phyloP scores from a whole-genome alignment of 2,113 vertebrate species.

The Pterocles gutturalis region DNA sequence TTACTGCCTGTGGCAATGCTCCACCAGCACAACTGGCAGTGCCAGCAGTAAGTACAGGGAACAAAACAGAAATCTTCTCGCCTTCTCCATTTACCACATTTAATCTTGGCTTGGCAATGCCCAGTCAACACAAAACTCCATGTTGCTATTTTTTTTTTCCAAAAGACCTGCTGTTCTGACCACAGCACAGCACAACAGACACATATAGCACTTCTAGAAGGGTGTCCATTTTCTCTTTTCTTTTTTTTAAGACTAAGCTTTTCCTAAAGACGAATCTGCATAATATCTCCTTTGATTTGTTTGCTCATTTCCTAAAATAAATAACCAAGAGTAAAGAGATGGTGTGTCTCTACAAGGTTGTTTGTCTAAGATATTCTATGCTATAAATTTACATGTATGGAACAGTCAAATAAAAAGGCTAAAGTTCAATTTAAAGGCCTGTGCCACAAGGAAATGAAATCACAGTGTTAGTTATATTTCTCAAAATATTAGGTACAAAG shows the following conservation, averaged over 20 bases:
- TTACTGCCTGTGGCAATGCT: neutral
- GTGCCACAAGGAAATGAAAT: neutral
- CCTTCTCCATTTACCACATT: constrained; percentile 12
- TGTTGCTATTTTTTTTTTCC: neutral
- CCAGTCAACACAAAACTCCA: neutral
- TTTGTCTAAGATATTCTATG: neutral
- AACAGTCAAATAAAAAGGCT: neutral
- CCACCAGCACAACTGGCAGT: neutral
- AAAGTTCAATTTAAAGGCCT: neutral
- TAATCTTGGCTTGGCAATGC: neutral
- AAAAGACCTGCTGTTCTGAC: neutral
- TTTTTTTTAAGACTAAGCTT: neutral
- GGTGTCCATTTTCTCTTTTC: neutral
- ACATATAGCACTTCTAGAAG: neutral
- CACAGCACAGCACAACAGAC: neutral
- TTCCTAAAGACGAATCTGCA: neutral
- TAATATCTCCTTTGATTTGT: neutral
- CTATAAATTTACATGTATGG: neutral
- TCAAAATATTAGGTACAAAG: neutral
- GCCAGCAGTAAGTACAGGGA: neutral
- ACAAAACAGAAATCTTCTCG: neutral
- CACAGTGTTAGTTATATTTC: neutral
- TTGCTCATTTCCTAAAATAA: neutral
- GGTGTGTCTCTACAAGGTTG: neutral
- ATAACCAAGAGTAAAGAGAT: neutral